Conservation (phyloP, 2,888 invertebrate species). For the Nephrocerus scutellatus region DNA sequence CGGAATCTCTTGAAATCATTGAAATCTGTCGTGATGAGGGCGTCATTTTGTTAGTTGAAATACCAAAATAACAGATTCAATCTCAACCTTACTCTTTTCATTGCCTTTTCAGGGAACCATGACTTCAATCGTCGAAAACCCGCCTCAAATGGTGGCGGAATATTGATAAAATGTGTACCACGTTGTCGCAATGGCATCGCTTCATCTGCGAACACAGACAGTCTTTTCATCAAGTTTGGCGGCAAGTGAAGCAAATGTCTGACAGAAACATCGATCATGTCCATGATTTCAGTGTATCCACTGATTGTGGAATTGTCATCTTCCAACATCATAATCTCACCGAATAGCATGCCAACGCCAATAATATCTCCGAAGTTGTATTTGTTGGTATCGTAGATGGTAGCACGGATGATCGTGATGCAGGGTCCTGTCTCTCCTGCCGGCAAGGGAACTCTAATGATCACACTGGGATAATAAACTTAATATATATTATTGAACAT, state of each 20-base stretch:
- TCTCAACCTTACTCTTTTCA: conserved; percentile 51
- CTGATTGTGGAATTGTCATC: conserved; percentile 56
- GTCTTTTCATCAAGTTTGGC: conserved; percentile 56
- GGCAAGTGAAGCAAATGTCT: conserved; percentile 55
- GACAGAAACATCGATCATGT: conserved; percentile 53
- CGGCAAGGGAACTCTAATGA: conserved; percentile 38
- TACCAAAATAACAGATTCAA: not conserved
- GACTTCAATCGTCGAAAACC: conserved; percentile 54
- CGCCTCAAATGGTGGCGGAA: conserved; percentile 55
- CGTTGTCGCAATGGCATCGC: conserved; percentile 59
- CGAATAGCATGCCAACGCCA: conserved; percentile 55
- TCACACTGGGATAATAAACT: conserved; percentile 25
- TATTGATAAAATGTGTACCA: conserved; percentile 56
- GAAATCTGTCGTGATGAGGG: conserved; percentile 47
- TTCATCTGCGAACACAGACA: conserved; percentile 53
- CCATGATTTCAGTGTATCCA: conserved; percentile 54
- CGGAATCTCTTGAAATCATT: conserved; percentile 52
- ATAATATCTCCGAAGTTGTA: conserved; percentile 52
- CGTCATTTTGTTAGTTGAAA: not conserved
- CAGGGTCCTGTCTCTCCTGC: conserved; percentile 48
- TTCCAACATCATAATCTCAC: conserved; percentile 57
- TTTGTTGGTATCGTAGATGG: conserved; percentile 49
- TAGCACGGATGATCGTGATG: conserved; percentile 51
- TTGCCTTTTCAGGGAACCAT: conserved; percentile 59
- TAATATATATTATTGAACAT: not conserved